Percentiles rank a stretch among this genome's conserved stretches.
Evolutionary conservation across 2,888 invertebrate species (phyloP).

Genomic region (Periphyllus acericola): DNA sequence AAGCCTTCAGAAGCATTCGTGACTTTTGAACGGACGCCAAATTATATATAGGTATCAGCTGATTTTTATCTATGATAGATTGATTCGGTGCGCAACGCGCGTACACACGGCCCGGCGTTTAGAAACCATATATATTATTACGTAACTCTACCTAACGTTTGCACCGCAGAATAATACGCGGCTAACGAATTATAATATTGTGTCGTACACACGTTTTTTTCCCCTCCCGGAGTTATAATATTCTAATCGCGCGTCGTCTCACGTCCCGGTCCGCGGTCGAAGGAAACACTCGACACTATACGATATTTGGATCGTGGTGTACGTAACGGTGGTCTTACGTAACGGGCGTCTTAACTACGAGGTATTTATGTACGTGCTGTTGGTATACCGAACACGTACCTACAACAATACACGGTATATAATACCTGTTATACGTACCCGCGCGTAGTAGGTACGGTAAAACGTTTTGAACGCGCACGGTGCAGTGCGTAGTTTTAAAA

Average conservation of each 20-base stretch:
- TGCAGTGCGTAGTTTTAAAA: too few species aligned
- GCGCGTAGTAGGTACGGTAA: too few species aligned
- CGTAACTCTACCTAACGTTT: too few species aligned
- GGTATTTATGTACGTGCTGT: too few species aligned
- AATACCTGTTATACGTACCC: too few species aligned
- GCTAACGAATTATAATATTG: neutral
- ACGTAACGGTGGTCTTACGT: too few species aligned
- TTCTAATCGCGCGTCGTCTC: neutral
- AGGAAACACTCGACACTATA: constrained; percentile 15
- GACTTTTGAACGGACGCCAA: constrained; percentile 49
- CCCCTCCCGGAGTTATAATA: neutral
- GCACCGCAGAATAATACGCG: neutral
- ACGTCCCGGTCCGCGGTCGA: neutral
- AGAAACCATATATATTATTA: neutral
- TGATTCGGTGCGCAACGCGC: neutral
- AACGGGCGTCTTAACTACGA: too few species aligned
- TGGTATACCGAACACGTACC: too few species aligned
- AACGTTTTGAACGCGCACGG: too few species aligned
- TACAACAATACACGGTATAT: too few species aligned
- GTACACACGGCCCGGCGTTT: neutral
- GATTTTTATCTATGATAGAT: constrained; percentile 44
- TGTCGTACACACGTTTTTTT: neutral
- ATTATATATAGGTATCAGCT: neutral
- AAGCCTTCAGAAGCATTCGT: constrained; percentile 36
- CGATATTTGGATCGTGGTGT: neutral